Conservation (phyloP, 1,140 invertebrate species). For the Aleiodes sp. region DNA sequence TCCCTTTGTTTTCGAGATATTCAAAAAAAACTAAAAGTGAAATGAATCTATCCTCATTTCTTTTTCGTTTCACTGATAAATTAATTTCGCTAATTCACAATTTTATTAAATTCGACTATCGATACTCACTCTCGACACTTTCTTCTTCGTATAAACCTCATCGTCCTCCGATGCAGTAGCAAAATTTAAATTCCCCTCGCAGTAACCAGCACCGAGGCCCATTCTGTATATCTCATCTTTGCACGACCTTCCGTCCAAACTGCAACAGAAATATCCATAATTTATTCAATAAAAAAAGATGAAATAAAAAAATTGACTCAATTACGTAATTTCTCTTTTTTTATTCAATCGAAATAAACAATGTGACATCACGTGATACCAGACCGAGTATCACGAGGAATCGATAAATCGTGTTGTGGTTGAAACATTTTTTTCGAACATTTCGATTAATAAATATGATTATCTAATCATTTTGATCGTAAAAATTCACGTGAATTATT, state of each 20-base stretch:
- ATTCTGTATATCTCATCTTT: slow-evolving; percentile 64
- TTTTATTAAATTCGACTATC: neutral
- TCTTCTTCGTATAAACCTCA: slow-evolving; percentile 64
- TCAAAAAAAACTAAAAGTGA: too few relatives aligned
- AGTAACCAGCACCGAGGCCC: slow-evolving; percentile 57
- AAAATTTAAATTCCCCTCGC: slow-evolving; percentile 63
- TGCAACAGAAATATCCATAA: slow-evolving; percentile 43
- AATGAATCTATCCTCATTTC: too few relatives aligned
- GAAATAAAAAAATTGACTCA: neutral
- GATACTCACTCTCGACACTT: slow-evolving; percentile 63
- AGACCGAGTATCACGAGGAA: neutral
- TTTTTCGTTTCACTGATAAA: neutral
- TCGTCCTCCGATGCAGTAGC: slow-evolving; percentile 64
- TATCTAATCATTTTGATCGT: neutral
- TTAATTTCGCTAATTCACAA: neutral
- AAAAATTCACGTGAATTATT: neutral
- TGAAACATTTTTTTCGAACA: too few relatives aligned
- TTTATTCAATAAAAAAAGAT: neutral
- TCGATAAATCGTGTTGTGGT: neutral
- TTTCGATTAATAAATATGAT: slow-evolving; percentile 11
- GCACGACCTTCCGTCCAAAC: slow-evolving; percentile 60
- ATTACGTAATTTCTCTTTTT: neutral
- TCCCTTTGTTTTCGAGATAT: too few relatives aligned
- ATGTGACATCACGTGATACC: neutral
- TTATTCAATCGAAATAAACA: neutral